These are phyloP conservation scores for Spea hammondii DNA, from an alignment of 2,797 vertebrate genomes.

Conservation along the genomic window DNA sequence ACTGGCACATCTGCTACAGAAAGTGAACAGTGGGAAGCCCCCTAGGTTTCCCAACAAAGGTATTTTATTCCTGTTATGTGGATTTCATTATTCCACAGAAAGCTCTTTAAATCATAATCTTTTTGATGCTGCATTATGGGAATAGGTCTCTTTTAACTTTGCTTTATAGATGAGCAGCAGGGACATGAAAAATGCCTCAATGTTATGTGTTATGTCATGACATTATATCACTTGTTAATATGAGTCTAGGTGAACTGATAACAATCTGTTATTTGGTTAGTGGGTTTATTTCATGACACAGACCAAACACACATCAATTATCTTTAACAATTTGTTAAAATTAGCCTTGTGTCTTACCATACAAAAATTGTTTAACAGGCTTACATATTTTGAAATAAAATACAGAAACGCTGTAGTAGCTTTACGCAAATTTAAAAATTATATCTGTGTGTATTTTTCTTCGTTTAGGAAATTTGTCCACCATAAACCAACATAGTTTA, in stretches of 20 bases:
- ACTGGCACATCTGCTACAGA: conserved; percentile 10
- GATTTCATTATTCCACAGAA: conserved; percentile 14
- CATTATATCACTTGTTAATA: not conserved
- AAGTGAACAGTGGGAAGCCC: not conserved
- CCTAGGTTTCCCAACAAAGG: not conserved
- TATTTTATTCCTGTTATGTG: conserved; percentile 4
- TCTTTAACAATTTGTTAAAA: too few relatives aligned
- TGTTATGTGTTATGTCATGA: not conserved
- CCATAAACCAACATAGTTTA: too few relatives aligned
- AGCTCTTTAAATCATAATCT: not conserved
- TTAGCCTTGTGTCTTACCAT: too few relatives aligned
- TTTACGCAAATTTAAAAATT: too few relatives aligned
- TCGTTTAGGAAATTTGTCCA: too few relatives aligned
- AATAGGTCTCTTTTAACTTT: conserved; percentile 5
- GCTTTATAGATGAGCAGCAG: not conserved
- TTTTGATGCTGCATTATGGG: conserved; percentile 3
- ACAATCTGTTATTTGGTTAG: not conserved
- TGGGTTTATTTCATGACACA: not conserved
- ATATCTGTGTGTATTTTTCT: too few relatives aligned
- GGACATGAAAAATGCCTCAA: not conserved
- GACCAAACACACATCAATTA: too few relatives aligned
- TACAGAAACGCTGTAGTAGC: too few relatives aligned
- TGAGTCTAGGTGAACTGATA: not conserved
- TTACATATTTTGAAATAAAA: too few relatives aligned
- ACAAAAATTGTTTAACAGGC: too few relatives aligned